Conservation (phyloP, 2,113 vertebrate species). For the Chamaetylas fuelleborni region DNA sequence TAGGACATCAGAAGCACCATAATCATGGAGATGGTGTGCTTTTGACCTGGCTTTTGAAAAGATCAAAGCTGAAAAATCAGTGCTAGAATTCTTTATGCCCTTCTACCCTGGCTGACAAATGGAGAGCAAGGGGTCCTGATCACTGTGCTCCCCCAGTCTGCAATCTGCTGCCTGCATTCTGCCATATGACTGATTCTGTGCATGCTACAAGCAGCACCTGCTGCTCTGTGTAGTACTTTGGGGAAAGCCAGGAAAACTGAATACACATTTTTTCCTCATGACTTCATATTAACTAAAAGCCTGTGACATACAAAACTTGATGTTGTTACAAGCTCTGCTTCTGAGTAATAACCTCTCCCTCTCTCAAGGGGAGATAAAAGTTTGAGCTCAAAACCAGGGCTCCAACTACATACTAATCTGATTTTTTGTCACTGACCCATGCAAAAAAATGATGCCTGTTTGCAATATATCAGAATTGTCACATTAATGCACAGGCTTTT, state of each 20-base stretch:
- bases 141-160: background rate
- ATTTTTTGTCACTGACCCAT: background rate
- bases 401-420: background rate
- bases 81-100: background rate
- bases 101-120: background rate
- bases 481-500: background rate
- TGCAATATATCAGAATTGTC: background rate
- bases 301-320: conserved; percentile 16
- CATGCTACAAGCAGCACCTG: conserved; percentile 47
- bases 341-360: conserved; percentile 61
- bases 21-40: background rate
- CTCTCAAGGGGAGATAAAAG: background rate
- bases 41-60: background rate
- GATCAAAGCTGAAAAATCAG: background rate
- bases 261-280: conserved; percentile 60
- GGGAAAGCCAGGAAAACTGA: conserved; percentile 23
- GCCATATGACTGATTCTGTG: background rate
- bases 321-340: conserved; percentile 9
- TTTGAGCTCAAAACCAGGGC: background rate
- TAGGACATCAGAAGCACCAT: background rate
- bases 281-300: conserved; percentile 53
- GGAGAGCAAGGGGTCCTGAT: background rate
- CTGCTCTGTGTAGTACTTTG: background rate
- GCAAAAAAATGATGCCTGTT: background rate
- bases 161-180: conserved; percentile 11